Conservation (phyloP, 64 coral and sea anemone genomes). For the Dendronephthya gigantea region DNA sequence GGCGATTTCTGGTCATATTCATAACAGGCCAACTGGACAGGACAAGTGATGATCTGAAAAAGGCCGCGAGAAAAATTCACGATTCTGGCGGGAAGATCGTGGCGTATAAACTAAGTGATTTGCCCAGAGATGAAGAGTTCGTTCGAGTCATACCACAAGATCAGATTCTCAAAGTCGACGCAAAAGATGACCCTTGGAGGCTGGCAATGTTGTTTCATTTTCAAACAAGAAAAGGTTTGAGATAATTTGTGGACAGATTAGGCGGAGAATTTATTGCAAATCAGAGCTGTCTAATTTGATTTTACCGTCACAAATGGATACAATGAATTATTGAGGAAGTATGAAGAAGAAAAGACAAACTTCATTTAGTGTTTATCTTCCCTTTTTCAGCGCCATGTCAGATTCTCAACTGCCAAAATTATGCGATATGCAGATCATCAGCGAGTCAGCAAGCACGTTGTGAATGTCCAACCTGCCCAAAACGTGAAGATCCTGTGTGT, state of each 20-base stretch:
- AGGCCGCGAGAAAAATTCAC: neutral
- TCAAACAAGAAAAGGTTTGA: neutral
- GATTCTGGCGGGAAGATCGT: constrained; percentile 8
- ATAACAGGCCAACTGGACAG: neutral
- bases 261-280: too few relatives aligned
- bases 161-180: neutral
- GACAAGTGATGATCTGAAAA: neutral
- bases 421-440: neutral
- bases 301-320: too few relatives aligned
- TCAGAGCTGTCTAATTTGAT: too few relatives aligned
- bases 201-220: constrained; percentile 10
- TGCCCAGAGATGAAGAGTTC: neutral
- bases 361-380: neutral
- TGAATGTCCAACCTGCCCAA: constrained; percentile 31
- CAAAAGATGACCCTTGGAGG: neutral
- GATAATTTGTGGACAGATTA: neutral
- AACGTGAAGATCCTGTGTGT: constrained; percentile 65
- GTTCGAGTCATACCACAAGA: neutral
- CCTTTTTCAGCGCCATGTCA: neutral
- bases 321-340: too few relatives aligned
- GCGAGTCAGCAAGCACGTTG: neutral
- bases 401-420: constrained; percentile 9
- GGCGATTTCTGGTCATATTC: neutral
- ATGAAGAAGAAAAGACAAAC: neutral
- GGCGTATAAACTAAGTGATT: neutral